Evolutionary conservation across 37 sponge, comb jelly and placozoan species (phyloP).

Genomic region (Beroe forskalii): DNA sequence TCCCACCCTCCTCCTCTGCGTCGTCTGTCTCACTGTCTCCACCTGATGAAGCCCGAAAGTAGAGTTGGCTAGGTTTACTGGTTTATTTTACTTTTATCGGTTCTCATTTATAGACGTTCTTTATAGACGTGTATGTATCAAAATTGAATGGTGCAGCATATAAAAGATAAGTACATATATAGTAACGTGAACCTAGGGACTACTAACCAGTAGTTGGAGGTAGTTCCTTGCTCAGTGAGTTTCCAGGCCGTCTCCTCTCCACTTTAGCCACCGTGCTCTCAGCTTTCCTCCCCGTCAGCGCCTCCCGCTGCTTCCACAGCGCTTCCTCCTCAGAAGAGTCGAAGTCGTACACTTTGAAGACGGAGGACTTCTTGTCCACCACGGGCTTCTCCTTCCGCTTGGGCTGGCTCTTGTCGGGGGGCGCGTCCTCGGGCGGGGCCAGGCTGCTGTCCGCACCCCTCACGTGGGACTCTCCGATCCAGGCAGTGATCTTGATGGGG

Average conservation of each 20-base stretch:
- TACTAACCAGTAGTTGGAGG: too few species aligned
- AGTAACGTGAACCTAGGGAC: too few species aligned
- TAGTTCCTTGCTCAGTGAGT: too few species aligned
- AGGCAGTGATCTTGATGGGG: constrained; percentile 37
- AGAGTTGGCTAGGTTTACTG: too few species aligned
- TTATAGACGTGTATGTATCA: too few species aligned
- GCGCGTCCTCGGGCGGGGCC: not conserved
- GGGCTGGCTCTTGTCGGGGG: not conserved
- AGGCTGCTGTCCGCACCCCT: not conserved
- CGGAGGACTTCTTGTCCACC: constrained; percentile 61
- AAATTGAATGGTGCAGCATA: too few species aligned
- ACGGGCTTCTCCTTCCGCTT: constrained; percentile 2
- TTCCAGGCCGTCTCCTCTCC: too few species aligned
- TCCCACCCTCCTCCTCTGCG: constrained; percentile 12
- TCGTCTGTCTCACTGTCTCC: constrained; percentile 60
- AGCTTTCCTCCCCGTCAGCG: not conserved
- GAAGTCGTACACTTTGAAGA: constrained; percentile 60
- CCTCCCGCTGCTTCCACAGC: not conserved
- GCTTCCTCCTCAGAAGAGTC: constrained; percentile 54
- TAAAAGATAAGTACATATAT: too few species aligned
- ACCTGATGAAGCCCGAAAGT: too few species aligned
- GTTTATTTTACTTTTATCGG: too few species aligned
- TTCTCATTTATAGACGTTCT: too few species aligned
- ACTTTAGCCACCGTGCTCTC: too few species aligned
- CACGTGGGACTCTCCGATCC: constrained; percentile 52